Evolutionary conservation across 2,113 vertebrate species (phyloP), one percentile per base, ranked within the genome.

Genomic region (Prietella phreatophila): DNA sequence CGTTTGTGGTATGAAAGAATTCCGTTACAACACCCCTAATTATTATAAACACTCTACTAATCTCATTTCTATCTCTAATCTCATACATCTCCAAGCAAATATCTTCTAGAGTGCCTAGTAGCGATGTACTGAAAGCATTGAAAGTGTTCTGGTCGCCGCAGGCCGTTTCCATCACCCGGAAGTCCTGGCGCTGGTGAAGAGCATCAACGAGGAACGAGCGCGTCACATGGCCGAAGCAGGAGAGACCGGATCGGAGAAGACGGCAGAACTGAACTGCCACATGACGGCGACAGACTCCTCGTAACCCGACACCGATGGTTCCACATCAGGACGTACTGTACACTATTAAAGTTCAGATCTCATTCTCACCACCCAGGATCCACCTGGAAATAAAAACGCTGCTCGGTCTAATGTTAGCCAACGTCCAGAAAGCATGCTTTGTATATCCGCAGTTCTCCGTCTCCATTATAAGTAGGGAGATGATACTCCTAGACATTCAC

Each of bases 161-260:
- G 98, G 97, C 53, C 96, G 96, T 90, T 99, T 99, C 93, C 94
- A 93, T 83, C 98, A 99, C 83, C 97, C 97, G n/a, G 97, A 97
- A 88, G 95, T 99, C 88, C 90, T 98, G 56, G 95, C 95, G 89
- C 94, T 99, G 69, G 93, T 98, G 79, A 93, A 95, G 88, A 95
- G 96, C 91, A 93, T 99, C 82, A 97, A 97, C 50, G 89, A 93
- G 83, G 96, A 97, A 90, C 95, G 98, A 92, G 93, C 94, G 1
- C 76, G 87, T 78, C 95, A 90, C 88, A 93, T 95, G 91, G 88
- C 89, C 22, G 87, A 88, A 10, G 15, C 90, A 13, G 42, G 4
- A 0, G 86, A 90, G 1, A 87, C 58, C 47, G 65, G 30, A 60
- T 73, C 84, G 0, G 75, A 85, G 71, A 53, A 55, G 75, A 88